Base-by-base conservation (phyloP, 2,113 vertebrate species). In the Ammodytes marinus region DNA sequence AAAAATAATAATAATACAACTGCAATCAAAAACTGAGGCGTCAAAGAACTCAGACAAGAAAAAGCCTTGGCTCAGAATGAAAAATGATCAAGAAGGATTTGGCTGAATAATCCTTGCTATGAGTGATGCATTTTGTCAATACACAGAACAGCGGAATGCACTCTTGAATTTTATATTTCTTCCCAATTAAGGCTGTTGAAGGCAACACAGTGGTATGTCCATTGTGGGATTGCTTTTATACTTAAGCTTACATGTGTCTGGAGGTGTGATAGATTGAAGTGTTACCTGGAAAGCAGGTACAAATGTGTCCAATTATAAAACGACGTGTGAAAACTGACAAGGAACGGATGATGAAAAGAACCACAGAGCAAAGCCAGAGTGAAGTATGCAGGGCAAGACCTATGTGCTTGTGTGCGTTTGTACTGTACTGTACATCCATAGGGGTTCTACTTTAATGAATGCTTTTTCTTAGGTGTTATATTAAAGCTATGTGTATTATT, bases 221-320 rank as follows among this genome's bases (percentile, higher is more conserved):
- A 49, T 81, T 75, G 19, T 10, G 67, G 2, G 58, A 86, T 69
- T 78, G 74, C 27, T 27, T 27, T 63, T 78, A 52, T 70, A 53
- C 6, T 42, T 42, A 67, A 49, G 19, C 27, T 40, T 39, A 15
- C 0, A 15, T 11, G 0, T n/a, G 17, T 35, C 60, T 61, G 79
- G 0, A n/a, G 5, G 46, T 60, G 42, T 79, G 58, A 68, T 79
- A 57, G 76, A 77, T 69, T 70, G 4, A 70, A n/a, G 43, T 4
- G 11, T 17, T 69, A 59, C 66, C 71, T 12, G 3, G 59, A 83
- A 27, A 74, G 78, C 75, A 55, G 43, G 46, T 50, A 80, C 35
- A 80, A 86, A 90, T 82, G 57, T 77, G 84, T 27, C 59, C 74
- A 87, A 77, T 83, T 86, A 82, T 58, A 78, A 69, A 6, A 86